Evolutionary conservation across 2,888 invertebrate genomes (phyloP).

Genomic region (Drosophila stalkeri): DNA sequence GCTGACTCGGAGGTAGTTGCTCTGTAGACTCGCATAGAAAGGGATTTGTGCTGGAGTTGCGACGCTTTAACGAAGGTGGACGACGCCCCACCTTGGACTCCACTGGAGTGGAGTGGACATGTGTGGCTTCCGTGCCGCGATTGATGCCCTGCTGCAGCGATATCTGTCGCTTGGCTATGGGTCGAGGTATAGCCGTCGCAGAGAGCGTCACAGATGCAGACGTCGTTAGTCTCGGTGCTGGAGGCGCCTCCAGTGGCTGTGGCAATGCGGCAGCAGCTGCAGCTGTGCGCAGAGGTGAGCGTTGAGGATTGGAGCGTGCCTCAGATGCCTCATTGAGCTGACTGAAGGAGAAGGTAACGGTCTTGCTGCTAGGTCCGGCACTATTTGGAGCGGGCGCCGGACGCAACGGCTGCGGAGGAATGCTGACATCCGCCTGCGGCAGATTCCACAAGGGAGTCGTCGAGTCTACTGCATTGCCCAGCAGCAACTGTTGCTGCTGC

Average conservation of each 20-base stretch:
- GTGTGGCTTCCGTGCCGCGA: constrained; percentile 28
- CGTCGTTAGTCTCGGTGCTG: constrained; percentile 67
- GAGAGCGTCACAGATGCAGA: constrained; percentile 65
- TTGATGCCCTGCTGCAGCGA: constrained; percentile 75
- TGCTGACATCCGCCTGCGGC: constrained; percentile 82
- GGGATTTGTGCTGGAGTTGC: constrained; percentile 83
- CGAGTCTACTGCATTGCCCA: constrained; percentile 23
- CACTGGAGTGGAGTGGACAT: background rate
- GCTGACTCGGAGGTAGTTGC: constrained; percentile 33
- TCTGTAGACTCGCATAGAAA: constrained; percentile 79
- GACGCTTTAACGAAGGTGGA: constrained; percentile 62
- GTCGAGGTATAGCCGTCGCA: constrained; percentile 82
- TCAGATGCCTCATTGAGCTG: constrained; percentile 54
- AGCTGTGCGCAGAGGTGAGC: constrained; percentile 35
- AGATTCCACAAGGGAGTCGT: constrained; percentile 84
- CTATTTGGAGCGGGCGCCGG: constrained; percentile 86
- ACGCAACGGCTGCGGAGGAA: constrained; percentile 89
- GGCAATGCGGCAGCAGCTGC: constrained; percentile 44
- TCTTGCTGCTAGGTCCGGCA: constrained; percentile 68
- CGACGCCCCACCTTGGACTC: constrained; percentile 37
- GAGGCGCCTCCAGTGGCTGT: constrained; percentile 78
- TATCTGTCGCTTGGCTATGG: constrained; percentile 82
- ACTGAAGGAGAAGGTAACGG: constrained; percentile 78
- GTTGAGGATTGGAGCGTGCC: constrained; percentile 56
- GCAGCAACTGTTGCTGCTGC: constrained; percentile 24